A percentile compares a stretch with the other conserved stretches of the same genome.
phyloP scores from a whole-genome alignment of 2,888 invertebrate genomes.

The Operophtera brumata region DNA sequence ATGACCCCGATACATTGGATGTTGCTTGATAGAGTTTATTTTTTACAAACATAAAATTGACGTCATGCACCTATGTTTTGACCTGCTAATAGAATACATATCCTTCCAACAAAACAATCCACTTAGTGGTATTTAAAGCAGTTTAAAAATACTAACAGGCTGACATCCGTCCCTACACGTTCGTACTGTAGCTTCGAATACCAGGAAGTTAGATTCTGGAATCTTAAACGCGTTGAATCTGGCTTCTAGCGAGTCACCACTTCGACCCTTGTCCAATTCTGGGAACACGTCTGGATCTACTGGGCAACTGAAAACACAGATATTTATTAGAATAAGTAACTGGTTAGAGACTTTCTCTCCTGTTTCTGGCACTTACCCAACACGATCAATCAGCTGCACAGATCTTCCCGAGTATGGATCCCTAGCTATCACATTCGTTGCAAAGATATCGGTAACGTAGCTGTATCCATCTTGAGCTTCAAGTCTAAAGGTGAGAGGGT shows the following conservation, averaged over 20 bases:
- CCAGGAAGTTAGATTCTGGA: constrained; percentile 95
- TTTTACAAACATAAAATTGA: constrained; percentile 50
- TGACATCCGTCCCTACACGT: constrained; percentile 95
- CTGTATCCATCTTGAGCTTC: constrained; percentile 95
- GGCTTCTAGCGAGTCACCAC: constrained; percentile 92
- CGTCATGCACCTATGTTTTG: constrained; percentile 45
- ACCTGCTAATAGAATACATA: constrained; percentile 24
- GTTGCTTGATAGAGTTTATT: constrained; percentile 41
- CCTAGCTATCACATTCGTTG: constrained; percentile 94
- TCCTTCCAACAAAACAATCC: constrained; percentile 6
- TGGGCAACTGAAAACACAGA: constrained; percentile 84
- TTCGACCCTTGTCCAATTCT: constrained; percentile 91
- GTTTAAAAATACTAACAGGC: constrained; percentile 77
- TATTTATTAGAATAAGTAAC: neutral
- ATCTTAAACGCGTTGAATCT: constrained; percentile 97
- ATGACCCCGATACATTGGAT: constrained; percentile 44
- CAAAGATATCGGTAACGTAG: constrained; percentile 94
- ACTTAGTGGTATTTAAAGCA: neutral
- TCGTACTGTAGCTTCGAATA: constrained; percentile 94
- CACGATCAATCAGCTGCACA: constrained; percentile 93
- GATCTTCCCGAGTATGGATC: constrained; percentile 95
- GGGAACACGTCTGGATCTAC: constrained; percentile 96
- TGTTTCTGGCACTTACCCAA: constrained; percentile 83
- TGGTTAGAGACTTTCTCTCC: neutral
- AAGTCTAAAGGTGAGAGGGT: constrained; percentile 92